phyloP scores from a whole-genome alignment of 2,113 vertebrate genomes.

The Clarias macrocephalus region DNA sequence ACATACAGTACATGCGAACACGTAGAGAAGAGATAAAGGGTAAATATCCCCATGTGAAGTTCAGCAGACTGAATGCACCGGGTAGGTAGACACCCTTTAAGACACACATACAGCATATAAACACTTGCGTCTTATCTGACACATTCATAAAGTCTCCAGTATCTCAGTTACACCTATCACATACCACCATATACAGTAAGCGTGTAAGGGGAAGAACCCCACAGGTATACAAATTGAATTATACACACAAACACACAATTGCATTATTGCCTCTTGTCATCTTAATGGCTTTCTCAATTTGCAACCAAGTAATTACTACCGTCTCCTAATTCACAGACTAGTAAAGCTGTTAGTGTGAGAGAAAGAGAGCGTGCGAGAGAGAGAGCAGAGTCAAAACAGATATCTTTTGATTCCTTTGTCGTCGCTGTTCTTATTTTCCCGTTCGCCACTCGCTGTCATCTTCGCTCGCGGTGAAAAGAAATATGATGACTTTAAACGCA shows the following conservation, averaged over 20 bases:
- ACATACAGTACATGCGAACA: background rate
- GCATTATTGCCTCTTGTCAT: conserved; percentile 51
- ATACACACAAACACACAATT: conserved; percentile 50
- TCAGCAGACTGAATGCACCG: background rate
- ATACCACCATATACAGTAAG: background rate
- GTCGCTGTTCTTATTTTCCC: conserved; percentile 16
- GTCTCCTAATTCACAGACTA: conserved; percentile 53
- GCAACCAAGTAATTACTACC: conserved; percentile 55
- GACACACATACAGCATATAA: background rate
- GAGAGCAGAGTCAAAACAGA: conserved; percentile 44
- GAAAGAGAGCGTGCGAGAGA: background rate
- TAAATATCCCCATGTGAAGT: background rate
- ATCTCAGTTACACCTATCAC: conserved; percentile 13
- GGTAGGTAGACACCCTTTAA: background rate
- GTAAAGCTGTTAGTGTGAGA: conserved; percentile 49
- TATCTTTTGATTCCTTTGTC: conserved; percentile 38
- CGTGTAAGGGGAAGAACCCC: conserved; percentile 14
- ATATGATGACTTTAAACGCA: conserved; percentile 54
- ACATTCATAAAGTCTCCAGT: background rate
- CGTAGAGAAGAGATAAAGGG: background rate
- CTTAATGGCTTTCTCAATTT: conserved; percentile 55
- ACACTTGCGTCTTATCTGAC: background rate
- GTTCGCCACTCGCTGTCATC: conserved; percentile 29
- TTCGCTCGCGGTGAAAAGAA: conserved; percentile 43
- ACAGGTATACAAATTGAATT: conserved; percentile 46